Conservation (phyloP, 1,140 invertebrate genomes). For the Nasonia vitripennis region DNA sequence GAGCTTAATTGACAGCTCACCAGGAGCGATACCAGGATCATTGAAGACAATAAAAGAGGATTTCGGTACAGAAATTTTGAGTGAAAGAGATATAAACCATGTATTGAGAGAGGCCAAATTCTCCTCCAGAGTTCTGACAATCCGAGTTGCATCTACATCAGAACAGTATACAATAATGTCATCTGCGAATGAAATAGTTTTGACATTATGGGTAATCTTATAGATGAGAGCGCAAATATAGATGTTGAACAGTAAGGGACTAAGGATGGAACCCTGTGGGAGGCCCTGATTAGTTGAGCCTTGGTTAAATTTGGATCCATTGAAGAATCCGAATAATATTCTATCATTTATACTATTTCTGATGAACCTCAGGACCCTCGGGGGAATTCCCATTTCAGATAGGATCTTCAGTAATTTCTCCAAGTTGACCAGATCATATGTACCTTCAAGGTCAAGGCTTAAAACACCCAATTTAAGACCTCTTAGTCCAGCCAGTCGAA, state of each 20-base stretch:
- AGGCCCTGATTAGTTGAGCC: background rate
- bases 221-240: background rate
- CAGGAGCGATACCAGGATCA: no score
- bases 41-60: no score
- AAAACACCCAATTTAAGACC: background rate
- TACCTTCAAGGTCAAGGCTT: background rate
- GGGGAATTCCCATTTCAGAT: background rate
- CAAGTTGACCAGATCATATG: background rate
- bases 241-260: background rate
- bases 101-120: no score
- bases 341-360: background rate
- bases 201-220: background rate
- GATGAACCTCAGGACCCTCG: background rate
- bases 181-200: background rate
- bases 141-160: background rate
- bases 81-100: no score
- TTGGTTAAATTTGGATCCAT: background rate
- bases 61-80: no score
- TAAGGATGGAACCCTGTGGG: background rate
- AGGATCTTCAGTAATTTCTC: background rate
- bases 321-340: background rate
- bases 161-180: background rate
- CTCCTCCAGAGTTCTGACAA: background rate
- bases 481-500: background rate
- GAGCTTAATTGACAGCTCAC: no score